Evolutionary conservation across 1,140 invertebrate genomes (phyloP).

Genomic region (Nebria ingens): DNA sequence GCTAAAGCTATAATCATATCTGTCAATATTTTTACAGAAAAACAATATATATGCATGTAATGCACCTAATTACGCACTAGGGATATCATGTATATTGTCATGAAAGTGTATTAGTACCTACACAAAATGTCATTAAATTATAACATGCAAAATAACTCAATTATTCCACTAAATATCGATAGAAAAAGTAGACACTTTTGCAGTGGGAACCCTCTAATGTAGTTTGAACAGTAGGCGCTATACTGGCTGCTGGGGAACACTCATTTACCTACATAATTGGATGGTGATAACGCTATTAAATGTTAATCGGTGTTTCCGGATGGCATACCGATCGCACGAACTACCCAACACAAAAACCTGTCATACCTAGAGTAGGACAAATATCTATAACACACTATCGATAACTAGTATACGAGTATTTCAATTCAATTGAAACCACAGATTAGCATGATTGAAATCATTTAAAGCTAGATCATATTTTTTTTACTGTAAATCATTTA

Average conservation of each 20-base stretch:
- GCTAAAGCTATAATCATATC: too few relatives aligned
- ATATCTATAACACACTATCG: too few relatives aligned
- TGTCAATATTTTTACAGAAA: background rate
- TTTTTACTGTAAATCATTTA: too few relatives aligned
- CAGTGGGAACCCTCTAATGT: background rate
- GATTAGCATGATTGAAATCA: too few relatives aligned
- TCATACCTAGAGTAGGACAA: too few relatives aligned
- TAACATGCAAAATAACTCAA: background rate
- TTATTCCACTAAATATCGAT: constrained; percentile 6
- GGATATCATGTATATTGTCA: background rate
- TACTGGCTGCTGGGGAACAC: background rate
- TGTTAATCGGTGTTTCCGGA: constrained; percentile 7
- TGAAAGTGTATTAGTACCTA: background rate
- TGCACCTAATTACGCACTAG: background rate
- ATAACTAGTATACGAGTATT: too few relatives aligned
- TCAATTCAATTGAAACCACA: too few relatives aligned
- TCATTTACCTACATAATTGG: constrained; percentile 3
- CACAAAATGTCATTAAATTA: background rate
- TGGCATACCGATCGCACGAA: background rate
- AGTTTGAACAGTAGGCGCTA: background rate
- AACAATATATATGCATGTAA: background rate
- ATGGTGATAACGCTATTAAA: constrained; percentile 5
- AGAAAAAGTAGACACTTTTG: background rate
- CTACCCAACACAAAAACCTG: too few relatives aligned
- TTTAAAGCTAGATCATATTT: too few relatives aligned